Percentiles rank a stretch among this genome's conserved stretches.
Conservation (phyloP, 2,797 vertebrate genomes). For the Heterohyrax brucei region DNA sequence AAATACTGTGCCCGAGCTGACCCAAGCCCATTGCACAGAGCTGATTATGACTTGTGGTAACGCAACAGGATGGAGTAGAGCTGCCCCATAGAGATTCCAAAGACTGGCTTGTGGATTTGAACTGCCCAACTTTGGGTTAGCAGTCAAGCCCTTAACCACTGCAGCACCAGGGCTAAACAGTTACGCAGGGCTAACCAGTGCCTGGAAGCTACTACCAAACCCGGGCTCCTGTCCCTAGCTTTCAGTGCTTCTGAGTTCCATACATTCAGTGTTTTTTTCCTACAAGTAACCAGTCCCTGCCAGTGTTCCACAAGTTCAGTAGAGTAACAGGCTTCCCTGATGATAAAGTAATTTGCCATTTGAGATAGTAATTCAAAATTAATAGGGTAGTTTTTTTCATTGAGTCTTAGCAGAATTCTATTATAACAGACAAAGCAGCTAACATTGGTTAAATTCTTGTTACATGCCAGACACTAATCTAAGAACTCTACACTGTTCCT, state of each 20-base stretch:
- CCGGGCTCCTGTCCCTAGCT: neutral
- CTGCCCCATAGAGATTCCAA: too few relatives aligned
- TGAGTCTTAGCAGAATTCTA: constrained; percentile 19
- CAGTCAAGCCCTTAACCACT: too few relatives aligned
- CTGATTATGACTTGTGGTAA: too few relatives aligned
- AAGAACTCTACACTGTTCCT: neutral
- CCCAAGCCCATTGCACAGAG: too few relatives aligned
- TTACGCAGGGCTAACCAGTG: too few relatives aligned
- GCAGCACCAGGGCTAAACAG: too few relatives aligned
- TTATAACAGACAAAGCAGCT: neutral
- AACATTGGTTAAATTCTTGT: neutral
- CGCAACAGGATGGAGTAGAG: too few relatives aligned
- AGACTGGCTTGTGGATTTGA: too few relatives aligned
- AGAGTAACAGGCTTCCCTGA: constrained; percentile 18
- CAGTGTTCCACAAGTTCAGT: neutral
- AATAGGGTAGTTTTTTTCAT: neutral
- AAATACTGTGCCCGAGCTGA: neutral
- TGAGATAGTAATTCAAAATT: constrained; percentile 7
- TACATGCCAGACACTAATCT: constrained; percentile 1
- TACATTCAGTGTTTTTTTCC: neutral
- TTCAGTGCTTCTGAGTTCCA: neutral
- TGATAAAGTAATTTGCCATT: neutral
- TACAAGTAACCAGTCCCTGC: neutral
- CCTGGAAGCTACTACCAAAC: neutral
- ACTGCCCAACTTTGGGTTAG: too few relatives aligned